A percentile compares a stretch with the other conserved stretches of the same genome.
phyloP scores from a whole-genome alignment of 2,888 invertebrate species.

The Helicoverpa assulta region DNA sequence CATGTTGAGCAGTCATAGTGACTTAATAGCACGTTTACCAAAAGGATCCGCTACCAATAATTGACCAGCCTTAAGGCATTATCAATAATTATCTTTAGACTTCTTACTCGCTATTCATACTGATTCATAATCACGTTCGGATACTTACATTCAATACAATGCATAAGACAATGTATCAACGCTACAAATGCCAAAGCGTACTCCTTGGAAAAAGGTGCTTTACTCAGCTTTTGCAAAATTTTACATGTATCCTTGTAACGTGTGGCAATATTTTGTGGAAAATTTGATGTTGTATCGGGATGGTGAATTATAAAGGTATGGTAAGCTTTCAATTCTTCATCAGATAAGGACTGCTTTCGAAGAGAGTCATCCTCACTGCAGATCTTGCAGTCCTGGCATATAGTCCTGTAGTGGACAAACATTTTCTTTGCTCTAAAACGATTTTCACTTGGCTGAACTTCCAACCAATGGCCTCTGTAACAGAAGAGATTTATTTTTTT shows the following conservation, averaged over 20 bases:
- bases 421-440: not conserved
- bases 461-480: conserved; percentile 48
- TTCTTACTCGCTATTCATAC: not conserved
- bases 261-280: not conserved
- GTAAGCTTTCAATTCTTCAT: conserved; percentile 3
- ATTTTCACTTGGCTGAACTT: not conserved
- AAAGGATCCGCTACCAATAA: too few relatives aligned
- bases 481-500: not conserved
- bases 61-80: too few relatives aligned
- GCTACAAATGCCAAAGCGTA: not conserved
- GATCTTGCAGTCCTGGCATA: conserved; percentile 33
- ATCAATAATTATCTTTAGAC: not conserved
- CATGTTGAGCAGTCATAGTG: too few relatives aligned
- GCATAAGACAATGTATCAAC: conserved; percentile 25
- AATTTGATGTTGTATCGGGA: not conserved
- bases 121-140: conserved; percentile 15
- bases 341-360: not conserved
- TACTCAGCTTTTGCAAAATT: conserved; percentile 10
- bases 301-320: not conserved
- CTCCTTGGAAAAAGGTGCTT: conserved; percentile 27
- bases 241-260: conserved; percentile 22
- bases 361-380: conserved; percentile 13
- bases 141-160: not conserved
- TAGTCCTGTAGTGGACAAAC: conserved; percentile 7
- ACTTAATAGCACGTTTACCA: too few relatives aligned